phyloP scores from a whole-genome alignment of 2,797 vertebrate genomes.

The Synaphobranchus kaupii region DNA sequence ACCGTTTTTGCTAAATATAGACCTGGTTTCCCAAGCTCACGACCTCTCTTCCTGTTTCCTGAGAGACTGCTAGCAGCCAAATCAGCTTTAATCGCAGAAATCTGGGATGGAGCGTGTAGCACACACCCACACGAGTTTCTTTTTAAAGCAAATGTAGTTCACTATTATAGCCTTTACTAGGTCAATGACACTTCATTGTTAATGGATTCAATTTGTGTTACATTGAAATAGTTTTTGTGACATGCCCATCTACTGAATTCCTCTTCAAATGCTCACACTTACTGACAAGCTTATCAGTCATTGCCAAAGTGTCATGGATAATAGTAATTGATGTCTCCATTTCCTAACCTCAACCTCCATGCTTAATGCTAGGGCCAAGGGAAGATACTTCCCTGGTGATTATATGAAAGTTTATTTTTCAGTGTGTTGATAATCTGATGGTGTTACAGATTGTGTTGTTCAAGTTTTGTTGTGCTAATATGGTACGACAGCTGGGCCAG shows the following conservation, averaged over 20 bases:
- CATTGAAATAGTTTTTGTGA: background rate
- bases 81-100: slow-evolving; percentile 36
- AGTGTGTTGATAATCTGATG: background rate
- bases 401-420: background rate
- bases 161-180: slow-evolving; percentile 47
- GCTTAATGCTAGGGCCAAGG: background rate
- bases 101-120: slow-evolving; percentile 27
- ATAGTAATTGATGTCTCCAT: background rate
- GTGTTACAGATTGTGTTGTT: background rate
- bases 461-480: background rate
- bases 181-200: slow-evolving; percentile 36
- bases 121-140: slow-evolving; percentile 39
- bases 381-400: background rate
- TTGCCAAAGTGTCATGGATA: background rate
- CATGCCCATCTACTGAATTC: background rate
- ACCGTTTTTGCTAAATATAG: slow-evolving; percentile 65
- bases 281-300: background rate
- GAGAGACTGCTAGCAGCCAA: slow-evolving; percentile 49
- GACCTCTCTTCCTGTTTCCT: slow-evolving; percentile 70
- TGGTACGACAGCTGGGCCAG: background rate
- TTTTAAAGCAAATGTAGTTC: slow-evolving; percentile 56
- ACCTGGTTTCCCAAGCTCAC: slow-evolving; percentile 53
- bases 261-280: background rate
- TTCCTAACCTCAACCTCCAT: background rate
- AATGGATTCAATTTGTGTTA: background rate